Base-by-base conservation (phyloP, 1,140 invertebrate species). In the Aphaenogaster floridana region DNA sequence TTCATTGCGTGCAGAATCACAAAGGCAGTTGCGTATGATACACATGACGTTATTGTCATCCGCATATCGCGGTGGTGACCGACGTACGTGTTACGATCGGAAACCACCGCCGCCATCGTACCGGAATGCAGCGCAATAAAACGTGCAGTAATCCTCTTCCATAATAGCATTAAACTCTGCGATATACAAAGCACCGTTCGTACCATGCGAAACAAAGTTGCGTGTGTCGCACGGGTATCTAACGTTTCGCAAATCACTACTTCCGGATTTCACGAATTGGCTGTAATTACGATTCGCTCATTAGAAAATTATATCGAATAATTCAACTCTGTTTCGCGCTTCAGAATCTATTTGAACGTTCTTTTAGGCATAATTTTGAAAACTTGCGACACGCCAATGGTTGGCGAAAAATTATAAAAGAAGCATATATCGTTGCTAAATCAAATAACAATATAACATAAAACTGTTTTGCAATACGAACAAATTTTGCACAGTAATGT, bases 91-190 rank as follows among this genome's bases (percentile, higher is more conserved):
- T 81, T 81, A 71, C 50, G 64, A 57, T 81, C 64, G 52, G 61
- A 57, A 79, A 66, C 59, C 61, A n/a, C 61, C 77, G 6, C 11
- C 34, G 42, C 42, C 48, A 54, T 71, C 78, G 8, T 39, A 21
- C n/a, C 50, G 64, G 17, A 69, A 69, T 42, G 48, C n/a, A 15
- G n/a, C 36, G 21, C 48, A 71, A 81, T 81, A 71, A 71, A 81
- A 81, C 48, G 48, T 28, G 21, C n/a, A n/a, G 50, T 28, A 54
- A 71, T 69, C 48, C 45, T 71, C 15, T 57, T 36, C 13, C 48
- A 21, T 34, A 66, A 79, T 79, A n/a, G 17, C 64, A 54, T 69
- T 52, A 80, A 69, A 66, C 63, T 80, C 3, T 28, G 78, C n/a
- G 63, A 79, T 48, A 66, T 34, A 21, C 63, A 79, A 79, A 79